Base-by-base conservation (phyloP, 2,888 invertebrate genomes). In the Drosophila pegasa region DNA sequence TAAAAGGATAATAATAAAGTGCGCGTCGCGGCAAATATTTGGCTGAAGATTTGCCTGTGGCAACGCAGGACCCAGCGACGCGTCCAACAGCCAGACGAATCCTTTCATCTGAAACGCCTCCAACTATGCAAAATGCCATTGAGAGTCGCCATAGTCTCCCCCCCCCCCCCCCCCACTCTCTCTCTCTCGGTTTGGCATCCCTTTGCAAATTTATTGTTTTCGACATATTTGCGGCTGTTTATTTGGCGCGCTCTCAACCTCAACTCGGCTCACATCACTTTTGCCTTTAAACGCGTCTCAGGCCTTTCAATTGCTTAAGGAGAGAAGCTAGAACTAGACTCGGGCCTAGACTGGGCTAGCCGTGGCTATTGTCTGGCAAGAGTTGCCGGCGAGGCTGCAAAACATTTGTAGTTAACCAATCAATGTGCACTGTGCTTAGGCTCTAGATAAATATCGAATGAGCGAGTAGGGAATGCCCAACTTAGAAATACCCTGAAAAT, bases 1-100 rank as follows among this genome's bases (percentile, higher is more conserved):
- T 83, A 83, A 83, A 87, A 82, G 82, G 83, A 87, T 87, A 87
- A 83, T 85, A 82, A 79, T 85, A 85, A 71, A 87, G 86, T 75
- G 80, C 80, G 71, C 79, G 82, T 70, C 71, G 86, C 75, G 83
- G 82, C 77, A 85, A 83, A 85, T 87, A 81, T 87, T 81, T 81
- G 65, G 55, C 52, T 29, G 33, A 41, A 29, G 27, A 51, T 45
- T 54, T 58, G 58, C 56, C 61, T 58, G 45, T 0, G 50, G 63
- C 59, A 37, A 16, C 40, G 29, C 31, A 61, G 35, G 14, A 54
- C 16, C 31, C 51, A 33, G 25, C 18, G 27, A 40, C 40, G n/a
- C 14, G 58, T 43, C 52, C 56, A 41, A 37, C 37, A 56, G 14
- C 41, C 56, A 58, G 64, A 77, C 64, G 60, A 68, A 72, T 81